Conservation (phyloP, 2,888 invertebrate species). For the Erebia palarica region DNA sequence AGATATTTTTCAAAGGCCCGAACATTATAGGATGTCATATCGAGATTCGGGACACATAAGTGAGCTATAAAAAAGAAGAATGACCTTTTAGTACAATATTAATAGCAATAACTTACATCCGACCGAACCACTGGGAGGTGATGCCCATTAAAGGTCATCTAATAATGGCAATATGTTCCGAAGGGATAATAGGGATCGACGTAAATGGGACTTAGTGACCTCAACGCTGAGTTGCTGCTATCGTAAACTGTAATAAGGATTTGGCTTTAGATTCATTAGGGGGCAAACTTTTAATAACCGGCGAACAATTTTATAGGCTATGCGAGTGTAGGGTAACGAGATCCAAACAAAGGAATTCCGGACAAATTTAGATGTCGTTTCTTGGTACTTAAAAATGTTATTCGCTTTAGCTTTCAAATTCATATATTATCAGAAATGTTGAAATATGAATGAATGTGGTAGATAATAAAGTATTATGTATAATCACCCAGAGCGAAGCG, state of each 20-base stretch:
- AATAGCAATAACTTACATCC: constrained; percentile 66
- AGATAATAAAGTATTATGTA: too few relatives aligned
- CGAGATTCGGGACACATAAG: constrained; percentile 22
- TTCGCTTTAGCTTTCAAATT: too few relatives aligned
- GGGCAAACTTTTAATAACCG: constrained; percentile 73
- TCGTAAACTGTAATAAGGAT: constrained; percentile 62
- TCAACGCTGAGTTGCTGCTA: constrained; percentile 42
- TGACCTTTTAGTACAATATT: constrained; percentile 53
- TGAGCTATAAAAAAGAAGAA: constrained; percentile 33
- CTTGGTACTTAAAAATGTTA: neutral
- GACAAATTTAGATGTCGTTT: neutral
- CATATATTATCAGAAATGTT: too few relatives aligned
- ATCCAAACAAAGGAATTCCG: neutral
- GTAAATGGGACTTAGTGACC: constrained; percentile 68
- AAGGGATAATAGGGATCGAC: constrained; percentile 71
- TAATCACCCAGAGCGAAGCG: too few relatives aligned
- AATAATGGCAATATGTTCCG: constrained; percentile 71
- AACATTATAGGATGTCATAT: constrained; percentile 19
- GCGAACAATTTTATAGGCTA: constrained; percentile 56
- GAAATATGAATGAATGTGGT: too few relatives aligned
- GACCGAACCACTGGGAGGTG: constrained; percentile 52
- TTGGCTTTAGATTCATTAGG: constrained; percentile 66
- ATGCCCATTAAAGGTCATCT: constrained; percentile 69
- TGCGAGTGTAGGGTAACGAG: constrained; percentile 5
- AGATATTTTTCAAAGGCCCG: neutral